These are phyloP conservation scores for Homarus gammarus DNA, from an alignment of 2,888 invertebrate genomes.

Conservation along the genomic window DNA sequence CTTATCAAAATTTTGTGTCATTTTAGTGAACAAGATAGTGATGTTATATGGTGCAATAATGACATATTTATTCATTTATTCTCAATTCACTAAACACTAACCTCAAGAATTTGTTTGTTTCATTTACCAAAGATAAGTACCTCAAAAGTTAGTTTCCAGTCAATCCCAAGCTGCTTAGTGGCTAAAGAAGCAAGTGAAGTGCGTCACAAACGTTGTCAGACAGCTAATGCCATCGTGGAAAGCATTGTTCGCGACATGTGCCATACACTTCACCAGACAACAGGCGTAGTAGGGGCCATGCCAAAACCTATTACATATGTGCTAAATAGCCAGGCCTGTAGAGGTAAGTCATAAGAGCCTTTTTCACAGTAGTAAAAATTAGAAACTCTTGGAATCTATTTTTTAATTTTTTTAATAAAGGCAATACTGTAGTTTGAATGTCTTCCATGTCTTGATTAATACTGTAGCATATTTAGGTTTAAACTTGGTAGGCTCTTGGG, in stretches of 20 bases:
- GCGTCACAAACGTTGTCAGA: conserved; percentile 76
- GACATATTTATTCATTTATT: no score
- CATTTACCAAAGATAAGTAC: conserved; percentile 77
- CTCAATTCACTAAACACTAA: no score
- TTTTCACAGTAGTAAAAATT: not conserved
- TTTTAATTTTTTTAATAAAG: not conserved
- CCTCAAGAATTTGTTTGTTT: no score
- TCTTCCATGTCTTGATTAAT: no score
- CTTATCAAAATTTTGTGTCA: no score
- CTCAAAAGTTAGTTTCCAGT: conserved; percentile 80
- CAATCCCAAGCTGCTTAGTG: conserved; percentile 84
- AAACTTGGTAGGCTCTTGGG: no score
- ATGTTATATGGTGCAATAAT: no score
- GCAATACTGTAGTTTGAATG: not conserved
- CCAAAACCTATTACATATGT: conserved; percentile 82
- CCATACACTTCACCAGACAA: conserved; percentile 81
- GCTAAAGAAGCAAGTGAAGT: conserved; percentile 83
- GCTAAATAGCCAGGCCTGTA: conserved; percentile 85
- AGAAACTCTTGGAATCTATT: no score
- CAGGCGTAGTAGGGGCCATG: conserved; percentile 79
- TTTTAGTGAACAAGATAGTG: no score
- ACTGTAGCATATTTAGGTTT: no score
- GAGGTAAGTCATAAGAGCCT: conserved; percentile 80
- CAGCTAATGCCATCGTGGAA: conserved; percentile 52
- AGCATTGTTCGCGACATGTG: conserved; percentile 81